Evolutionary conservation across 1,140 invertebrate species (phyloP).

Genomic region (Bombus picipes): DNA sequence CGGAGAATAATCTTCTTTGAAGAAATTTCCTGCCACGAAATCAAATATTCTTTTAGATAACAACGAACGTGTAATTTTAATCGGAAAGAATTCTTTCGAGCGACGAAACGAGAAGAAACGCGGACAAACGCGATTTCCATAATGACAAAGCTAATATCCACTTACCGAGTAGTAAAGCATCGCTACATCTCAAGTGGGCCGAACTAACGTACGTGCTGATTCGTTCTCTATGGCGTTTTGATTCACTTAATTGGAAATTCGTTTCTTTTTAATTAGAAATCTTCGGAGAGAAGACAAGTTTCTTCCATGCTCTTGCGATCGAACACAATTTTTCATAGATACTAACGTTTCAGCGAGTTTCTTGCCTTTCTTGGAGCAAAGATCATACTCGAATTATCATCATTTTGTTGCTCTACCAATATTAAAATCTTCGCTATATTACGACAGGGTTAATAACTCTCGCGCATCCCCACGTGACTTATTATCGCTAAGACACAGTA

Average conservation of each 20-base stretch:
- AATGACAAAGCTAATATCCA: neutral
- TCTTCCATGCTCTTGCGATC: conserved; percentile 5
- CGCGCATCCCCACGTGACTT: neutral
- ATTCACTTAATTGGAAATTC: neutral
- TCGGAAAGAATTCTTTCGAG: too few species aligned
- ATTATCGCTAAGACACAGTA: conserved; percentile 8
- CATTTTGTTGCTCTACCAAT: conserved; percentile 23
- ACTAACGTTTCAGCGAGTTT: conserved; percentile 14
- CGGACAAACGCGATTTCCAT: neutral
- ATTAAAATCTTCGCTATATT: conserved; percentile 14
- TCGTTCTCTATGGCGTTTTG: neutral
- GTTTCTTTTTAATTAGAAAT: neutral
- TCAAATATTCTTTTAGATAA: too few species aligned
- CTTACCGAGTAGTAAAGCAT: conserved; percentile 35
- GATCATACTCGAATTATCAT: conserved; percentile 58
- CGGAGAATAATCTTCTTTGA: neutral
- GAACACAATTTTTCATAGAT: conserved; percentile 32
- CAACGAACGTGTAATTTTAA: too few species aligned
- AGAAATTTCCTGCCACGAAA: too few species aligned
- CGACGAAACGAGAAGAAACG: too few species aligned
- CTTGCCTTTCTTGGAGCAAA: conserved; percentile 44
- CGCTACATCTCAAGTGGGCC: conserved; percentile 44
- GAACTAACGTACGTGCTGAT: neutral
- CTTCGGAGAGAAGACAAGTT: neutral
- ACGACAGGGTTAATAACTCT: conserved; percentile 46